Conservation (phyloP, 1,140 invertebrate genomes). For the Caenorhabditis remanei region DNA sequence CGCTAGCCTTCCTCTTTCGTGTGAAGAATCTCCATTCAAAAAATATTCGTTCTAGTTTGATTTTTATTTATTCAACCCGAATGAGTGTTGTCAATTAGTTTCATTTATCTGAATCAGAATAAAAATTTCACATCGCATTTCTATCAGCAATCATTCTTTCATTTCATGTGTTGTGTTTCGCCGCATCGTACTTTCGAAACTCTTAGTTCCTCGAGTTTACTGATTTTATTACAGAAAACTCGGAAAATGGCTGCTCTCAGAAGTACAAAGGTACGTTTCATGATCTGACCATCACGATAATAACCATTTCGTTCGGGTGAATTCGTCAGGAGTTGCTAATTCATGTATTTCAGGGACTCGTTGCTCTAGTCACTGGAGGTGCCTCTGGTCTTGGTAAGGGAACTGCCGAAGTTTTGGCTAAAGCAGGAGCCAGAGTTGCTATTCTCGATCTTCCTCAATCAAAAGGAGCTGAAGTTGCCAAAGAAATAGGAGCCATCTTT, state of each 20-base stretch:
- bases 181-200: too few species aligned
- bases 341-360: constrained; percentile 81
- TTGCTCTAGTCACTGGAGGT: constrained; percentile 90
- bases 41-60: not conserved
- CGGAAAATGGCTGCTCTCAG: constrained; percentile 23
- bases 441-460: constrained; percentile 89
- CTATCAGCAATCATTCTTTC: too few species aligned
- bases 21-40: not conserved
- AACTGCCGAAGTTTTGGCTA: constrained; percentile 86
- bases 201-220: too few species aligned
- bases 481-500: constrained; percentile 86
- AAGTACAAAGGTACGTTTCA: constrained; percentile 25
- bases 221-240: not conserved
- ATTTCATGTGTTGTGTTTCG: too few species aligned
- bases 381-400: constrained; percentile 91
- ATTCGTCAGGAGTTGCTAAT: not conserved
- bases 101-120: too few species aligned
- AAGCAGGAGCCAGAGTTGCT: constrained; percentile 87
- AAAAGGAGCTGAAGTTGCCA: constrained; percentile 85
- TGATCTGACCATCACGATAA: not conserved
- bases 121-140: too few species aligned
- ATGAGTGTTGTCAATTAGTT: too few species aligned
- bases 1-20: not conserved
- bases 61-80: too few species aligned
- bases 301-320: too few species aligned